Evolutionary conservation across 2,113 vertebrate species (phyloP), one percentile per base, ranked within the genome.

Genomic region (Cinclus mexicanus): DNA sequence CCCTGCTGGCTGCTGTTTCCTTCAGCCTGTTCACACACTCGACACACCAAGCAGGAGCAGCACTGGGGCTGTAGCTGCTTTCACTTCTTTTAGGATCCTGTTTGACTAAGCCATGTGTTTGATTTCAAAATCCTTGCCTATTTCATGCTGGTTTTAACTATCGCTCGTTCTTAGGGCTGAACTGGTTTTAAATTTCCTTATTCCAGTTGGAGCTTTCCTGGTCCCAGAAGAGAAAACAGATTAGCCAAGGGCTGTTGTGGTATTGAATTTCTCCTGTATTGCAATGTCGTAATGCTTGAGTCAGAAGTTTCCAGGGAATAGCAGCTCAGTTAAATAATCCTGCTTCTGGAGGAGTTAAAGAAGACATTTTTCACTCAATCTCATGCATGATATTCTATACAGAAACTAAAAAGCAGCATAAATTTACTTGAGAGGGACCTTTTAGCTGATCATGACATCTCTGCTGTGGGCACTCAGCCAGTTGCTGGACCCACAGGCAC

Each of bases 381-480:
- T 81, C 53, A 35, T 14, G 53, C n/a, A 25, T 68, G 41, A 20
- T 44, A 60, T 49, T 52, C 37, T 83, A 2, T 64, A 44, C 80
- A 88, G 75, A 87, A 87, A 68, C 15, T 19, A 25, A 72, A 41
- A 22, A 71, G n/a, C 16, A 29, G 35, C 56, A 46, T 13, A 42
- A 83, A 69, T 10, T 50, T 46, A n/a, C 42, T 65, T 11, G 47
- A 59, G 42, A 67, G 47, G 26, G 7, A 12, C 52, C 56, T 75
- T 81, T 87, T 39, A 61, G 65, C 52, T 18, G 42, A 15, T 28
- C 0, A 0, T 21, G 28, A 0, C 1, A 15, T 24, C 57, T 5
- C 31, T 4, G 2, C 21, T 3, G 1, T 1, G 2, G 61, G n/a
- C 41, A 13, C 33, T 11, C 0, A 0, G 13, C 25, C 1, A 14